phyloP scores from a whole-genome alignment of 2,113 vertebrate genomes.

The Triplophysa dalaica region DNA sequence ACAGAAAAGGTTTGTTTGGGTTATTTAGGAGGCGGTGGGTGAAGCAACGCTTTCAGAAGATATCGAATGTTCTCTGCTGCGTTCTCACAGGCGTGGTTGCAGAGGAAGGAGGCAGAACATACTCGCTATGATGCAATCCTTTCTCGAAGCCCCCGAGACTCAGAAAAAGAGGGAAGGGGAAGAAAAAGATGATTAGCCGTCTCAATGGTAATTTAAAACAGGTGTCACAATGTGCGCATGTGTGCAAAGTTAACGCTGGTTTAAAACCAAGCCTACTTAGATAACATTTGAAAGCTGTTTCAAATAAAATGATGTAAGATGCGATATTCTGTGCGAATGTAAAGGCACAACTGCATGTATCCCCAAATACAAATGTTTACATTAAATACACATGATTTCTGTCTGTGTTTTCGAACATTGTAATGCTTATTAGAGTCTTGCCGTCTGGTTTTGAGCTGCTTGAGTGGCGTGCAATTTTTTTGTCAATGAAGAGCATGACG shows the following conservation, averaged over 20 bases:
- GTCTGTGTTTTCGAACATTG: background rate
- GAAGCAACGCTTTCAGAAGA: background rate
- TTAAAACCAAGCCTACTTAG: no score
- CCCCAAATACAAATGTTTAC: no score
- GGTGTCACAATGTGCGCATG: slow-evolving; percentile 19
- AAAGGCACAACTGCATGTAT: no score
- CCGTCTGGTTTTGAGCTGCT: no score
- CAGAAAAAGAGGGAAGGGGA: background rate
- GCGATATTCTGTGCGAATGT: no score
- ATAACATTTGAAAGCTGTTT: no score
- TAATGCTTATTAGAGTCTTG: no score
- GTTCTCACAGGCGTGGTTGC: slow-evolving; percentile 14
- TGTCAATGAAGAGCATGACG: no score
- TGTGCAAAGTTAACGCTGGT: background rate
- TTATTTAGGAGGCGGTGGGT: background rate
- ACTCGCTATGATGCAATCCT: slow-evolving; percentile 16
- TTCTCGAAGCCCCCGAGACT: slow-evolving; percentile 42
- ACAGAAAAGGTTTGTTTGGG: slow-evolving; percentile 5
- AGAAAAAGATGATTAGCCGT: slow-evolving; percentile 32
- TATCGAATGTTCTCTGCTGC: background rate
- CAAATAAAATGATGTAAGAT: no score
- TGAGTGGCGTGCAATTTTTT: no score
- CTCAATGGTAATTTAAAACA: slow-evolving; percentile 48
- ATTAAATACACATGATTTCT: no score
- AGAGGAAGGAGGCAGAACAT: background rate